Base-by-base conservation (phyloP, 2,797 vertebrate species). In the Typhlichthys subterraneus region DNA sequence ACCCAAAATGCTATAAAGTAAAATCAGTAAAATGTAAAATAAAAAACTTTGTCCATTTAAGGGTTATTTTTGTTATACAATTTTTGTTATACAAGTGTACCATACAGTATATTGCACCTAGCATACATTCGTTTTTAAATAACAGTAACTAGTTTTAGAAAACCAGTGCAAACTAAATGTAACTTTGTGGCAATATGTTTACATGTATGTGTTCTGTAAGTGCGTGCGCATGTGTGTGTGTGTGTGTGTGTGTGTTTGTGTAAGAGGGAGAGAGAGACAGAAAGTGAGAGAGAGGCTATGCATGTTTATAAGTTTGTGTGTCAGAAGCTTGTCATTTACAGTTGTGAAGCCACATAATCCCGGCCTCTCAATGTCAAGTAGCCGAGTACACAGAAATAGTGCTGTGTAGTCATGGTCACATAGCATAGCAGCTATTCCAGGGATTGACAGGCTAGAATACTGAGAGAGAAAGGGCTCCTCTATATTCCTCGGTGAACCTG, bases 371-470 rank as follows among this genome's bases (percentile, higher is more conserved):
- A 91, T 92, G 90, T 91, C 90, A 91, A 87, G 89, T 84, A 83
- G 84, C 83, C 73, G 71, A 73, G 77, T 77, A 73, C 83, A 89
- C 89, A 85, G 84, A 91, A 92, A 92, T 92, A 92, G 91, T 82
- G 84, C 62, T 3, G 80, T 90, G 89, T 79, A 82, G 91, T 91
- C 90, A 91, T 88, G 88, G 84, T 88, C 88, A 81, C 90, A 89
- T 87, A 88, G 82, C 90, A 89, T 87, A 88, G 82, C 85, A 90
- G 86, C 90, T 91, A 91, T 92, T 91, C 87, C 86, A 72, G 69
- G 89, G 83, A 23, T 73, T 67, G 77, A 85, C 70, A 73, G 82
- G 70, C 61, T 64, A 73, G 78, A 87, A 81, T 69, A 70, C 74
- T 57, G 69, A 61, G 71, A 78, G 81, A 86, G 81, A 81, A 69